phyloP scores from a whole-genome alignment of 2,888 invertebrate species.

The Cephus spinipes region DNA sequence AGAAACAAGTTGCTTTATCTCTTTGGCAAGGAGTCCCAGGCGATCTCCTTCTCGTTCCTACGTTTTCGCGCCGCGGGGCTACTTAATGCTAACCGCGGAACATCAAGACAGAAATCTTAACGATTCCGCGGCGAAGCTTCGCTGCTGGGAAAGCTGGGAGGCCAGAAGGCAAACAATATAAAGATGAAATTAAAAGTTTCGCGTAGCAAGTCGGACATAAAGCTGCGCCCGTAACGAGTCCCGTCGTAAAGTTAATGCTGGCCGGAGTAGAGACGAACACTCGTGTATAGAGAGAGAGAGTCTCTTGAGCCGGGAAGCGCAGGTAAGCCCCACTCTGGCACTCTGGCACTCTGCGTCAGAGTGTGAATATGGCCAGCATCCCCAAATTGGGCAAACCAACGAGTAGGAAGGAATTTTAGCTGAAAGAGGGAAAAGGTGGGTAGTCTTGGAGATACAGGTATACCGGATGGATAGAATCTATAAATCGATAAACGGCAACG shows the following conservation, averaged over 20 bases:
- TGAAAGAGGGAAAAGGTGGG: too few species aligned
- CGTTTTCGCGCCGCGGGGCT: not conserved
- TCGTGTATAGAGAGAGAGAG: not conserved
- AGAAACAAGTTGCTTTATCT: slow-evolving; percentile 1
- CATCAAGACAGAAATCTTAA: slow-evolving; percentile 41
- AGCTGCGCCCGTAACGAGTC: slow-evolving; percentile 29
- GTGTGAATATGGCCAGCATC: too few species aligned
- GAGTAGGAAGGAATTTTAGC: too few species aligned
- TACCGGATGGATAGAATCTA: too few species aligned
- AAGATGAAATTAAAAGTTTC: slow-evolving; percentile 52
- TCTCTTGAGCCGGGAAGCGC: too few species aligned
- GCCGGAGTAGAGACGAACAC: not conserved
- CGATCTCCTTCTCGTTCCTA: not conserved
- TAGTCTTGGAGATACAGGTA: too few species aligned
- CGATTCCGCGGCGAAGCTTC: slow-evolving; percentile 27
- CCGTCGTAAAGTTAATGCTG: slow-evolving; percentile 29
- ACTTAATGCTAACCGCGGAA: slow-evolving; percentile 18
- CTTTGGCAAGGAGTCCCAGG: not conserved
- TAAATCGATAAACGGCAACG: too few species aligned
- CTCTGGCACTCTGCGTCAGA: too few species aligned
- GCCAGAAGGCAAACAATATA: slow-evolving; percentile 37
- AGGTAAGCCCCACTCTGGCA: too few species aligned
- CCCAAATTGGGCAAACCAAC: too few species aligned
- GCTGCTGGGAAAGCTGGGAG: slow-evolving; percentile 28
- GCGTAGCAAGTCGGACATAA: slow-evolving; percentile 19